Conservation (phyloP, 2,113 vertebrate genomes). For the Nicator chloris region DNA sequence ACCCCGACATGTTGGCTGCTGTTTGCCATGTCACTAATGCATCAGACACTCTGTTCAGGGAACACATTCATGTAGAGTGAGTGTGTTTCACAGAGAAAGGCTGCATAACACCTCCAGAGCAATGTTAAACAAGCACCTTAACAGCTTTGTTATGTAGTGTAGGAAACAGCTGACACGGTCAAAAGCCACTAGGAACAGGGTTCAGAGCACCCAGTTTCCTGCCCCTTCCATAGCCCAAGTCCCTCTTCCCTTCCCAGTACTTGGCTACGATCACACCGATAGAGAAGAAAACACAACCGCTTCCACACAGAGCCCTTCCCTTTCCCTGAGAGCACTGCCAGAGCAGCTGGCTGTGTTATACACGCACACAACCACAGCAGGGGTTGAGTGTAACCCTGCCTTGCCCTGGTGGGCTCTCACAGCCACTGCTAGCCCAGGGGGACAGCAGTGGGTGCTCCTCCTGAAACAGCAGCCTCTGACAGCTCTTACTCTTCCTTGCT, state of each 20-base stretch:
- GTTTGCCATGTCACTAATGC: background rate
- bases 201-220: background rate
- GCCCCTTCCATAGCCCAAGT: background rate
- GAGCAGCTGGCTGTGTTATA: background rate
- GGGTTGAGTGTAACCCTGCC: background rate
- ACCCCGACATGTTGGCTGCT: background rate
- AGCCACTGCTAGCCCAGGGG: background rate
- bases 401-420: background rate
- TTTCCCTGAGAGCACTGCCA: background rate
- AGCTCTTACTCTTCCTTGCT: background rate
- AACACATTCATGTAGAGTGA: background rate
- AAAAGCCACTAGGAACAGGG: background rate
- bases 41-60: background rate
- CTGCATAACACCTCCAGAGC: background rate
- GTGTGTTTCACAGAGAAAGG: background rate
- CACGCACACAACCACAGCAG: background rate
- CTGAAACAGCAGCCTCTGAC: background rate
- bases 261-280: rapidly evolving
- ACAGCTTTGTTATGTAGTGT: background rate
- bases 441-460: background rate
- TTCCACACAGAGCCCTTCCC: background rate
- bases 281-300: rapidly evolving
- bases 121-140: background rate
- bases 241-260: background rate
- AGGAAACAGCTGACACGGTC: background rate